Evolutionary conservation across 2,888 invertebrate genomes (phyloP).

Genomic region (Drosophila demipolita): DNA sequence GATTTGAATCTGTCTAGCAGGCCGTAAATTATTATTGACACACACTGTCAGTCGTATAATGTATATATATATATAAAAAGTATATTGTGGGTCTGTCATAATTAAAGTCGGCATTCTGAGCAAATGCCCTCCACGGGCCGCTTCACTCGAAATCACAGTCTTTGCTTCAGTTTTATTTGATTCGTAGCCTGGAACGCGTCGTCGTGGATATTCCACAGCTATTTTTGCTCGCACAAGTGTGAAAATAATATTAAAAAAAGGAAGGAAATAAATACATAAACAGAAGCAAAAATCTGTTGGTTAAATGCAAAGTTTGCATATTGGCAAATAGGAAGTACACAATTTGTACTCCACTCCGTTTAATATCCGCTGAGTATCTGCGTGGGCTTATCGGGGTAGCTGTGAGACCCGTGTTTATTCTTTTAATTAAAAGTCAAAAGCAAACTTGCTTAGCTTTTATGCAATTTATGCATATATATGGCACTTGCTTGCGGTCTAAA

Average conservation of each 20-base stretch:
- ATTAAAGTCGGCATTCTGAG: slow-evolving; percentile 54
- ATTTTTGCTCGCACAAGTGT: slow-evolving; percentile 50
- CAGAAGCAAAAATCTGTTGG: slow-evolving; percentile 10
- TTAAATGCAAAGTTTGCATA: slow-evolving; percentile 16
- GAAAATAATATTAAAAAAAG: slow-evolving; percentile 39
- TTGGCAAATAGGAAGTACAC: slow-evolving; percentile 49
- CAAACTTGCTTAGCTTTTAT: slow-evolving; percentile 33
- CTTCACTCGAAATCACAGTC: slow-evolving; percentile 45
- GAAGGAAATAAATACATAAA: not conserved
- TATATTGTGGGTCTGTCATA: slow-evolving; percentile 52
- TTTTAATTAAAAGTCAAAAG: slow-evolving; percentile 70
- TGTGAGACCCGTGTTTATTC: slow-evolving; percentile 59
- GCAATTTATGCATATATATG: slow-evolving; percentile 69
- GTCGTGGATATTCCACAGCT: slow-evolving; percentile 66
- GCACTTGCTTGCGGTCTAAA: slow-evolving; percentile 52
- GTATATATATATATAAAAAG: slow-evolving; percentile 26
- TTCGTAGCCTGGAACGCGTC: slow-evolving; percentile 46
- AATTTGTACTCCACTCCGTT: slow-evolving; percentile 2
- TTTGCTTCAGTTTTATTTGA: slow-evolving; percentile 49
- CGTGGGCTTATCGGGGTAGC: slow-evolving; percentile 43
- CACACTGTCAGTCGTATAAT: slow-evolving; percentile 37
- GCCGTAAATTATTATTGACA: slow-evolving; percentile 43
- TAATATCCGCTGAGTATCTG: slow-evolving; percentile 56
- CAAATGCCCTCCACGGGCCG: slow-evolving; percentile 58
- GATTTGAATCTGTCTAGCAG: not conserved